Conservation (phyloP, 2,888 invertebrate genomes). For the Dolichomitus sp. region DNA sequence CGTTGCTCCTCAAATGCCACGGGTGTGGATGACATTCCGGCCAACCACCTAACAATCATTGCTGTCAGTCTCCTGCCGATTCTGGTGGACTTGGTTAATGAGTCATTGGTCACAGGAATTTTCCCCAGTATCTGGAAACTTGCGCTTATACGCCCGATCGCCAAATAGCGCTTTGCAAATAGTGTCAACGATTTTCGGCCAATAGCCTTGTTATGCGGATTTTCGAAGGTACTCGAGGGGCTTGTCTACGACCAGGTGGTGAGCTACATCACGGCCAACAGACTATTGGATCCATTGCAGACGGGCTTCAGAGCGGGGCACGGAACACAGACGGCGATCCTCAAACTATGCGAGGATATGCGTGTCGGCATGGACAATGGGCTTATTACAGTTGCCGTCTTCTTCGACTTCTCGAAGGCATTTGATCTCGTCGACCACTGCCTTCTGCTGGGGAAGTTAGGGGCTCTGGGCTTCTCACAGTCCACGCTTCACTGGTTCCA, state of each 20-base stretch:
- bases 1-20: background rate
- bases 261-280: background rate
- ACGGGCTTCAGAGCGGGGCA: slow-evolving; percentile 29
- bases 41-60: background rate
- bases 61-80: background rate
- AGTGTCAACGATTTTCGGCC: slow-evolving; percentile 39
- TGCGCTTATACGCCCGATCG: background rate
- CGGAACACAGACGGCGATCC: slow-evolving; percentile 10
- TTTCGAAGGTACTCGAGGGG: slow-evolving; percentile 60
- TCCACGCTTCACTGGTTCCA: slow-evolving; percentile 15
- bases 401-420: slow-evolving; percentile 44
- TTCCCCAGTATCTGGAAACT: slow-evolving; percentile 30
- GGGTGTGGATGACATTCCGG: background rate
- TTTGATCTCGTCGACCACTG: slow-evolving; percentile 36
- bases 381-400: slow-evolving; percentile 12
- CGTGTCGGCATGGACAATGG: slow-evolving; percentile 3
- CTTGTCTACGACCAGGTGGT: slow-evolving; percentile 51
- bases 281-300: background rate
- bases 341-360: slow-evolving; percentile 6
- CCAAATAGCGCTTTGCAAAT: background rate
- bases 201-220: slow-evolving; percentile 39
- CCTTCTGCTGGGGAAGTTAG: slow-evolving; percentile 1
- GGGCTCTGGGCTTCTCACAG: background rate
- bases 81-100: slow-evolving; percentile 13
- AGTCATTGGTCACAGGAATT: background rate